Conservation (phyloP, 2,797 vertebrate species). For the Gobio occitaniae region DNA sequence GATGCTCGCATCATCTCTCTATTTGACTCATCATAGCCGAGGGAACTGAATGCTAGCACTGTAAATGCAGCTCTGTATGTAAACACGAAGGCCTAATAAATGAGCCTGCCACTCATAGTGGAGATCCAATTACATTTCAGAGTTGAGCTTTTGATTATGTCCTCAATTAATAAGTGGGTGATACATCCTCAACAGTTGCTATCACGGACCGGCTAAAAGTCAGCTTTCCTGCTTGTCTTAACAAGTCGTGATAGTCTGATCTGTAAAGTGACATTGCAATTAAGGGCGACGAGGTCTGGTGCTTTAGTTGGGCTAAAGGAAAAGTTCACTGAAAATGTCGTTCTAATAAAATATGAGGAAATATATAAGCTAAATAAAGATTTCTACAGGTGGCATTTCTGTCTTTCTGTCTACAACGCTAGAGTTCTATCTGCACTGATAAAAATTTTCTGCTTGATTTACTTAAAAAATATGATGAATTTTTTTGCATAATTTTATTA, state of each 20-base stretch:
- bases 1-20: conserved; percentile 31
- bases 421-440: too few relatives aligned
- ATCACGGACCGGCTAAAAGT: neutral
- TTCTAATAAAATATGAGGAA: neutral
- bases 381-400: neutral
- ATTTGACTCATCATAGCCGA: conserved; percentile 35
- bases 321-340: neutral
- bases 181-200: conserved; percentile 30
- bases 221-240: conserved; percentile 8
- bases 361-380: neutral
- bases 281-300: neutral
- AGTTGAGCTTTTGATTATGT: conserved; percentile 18
- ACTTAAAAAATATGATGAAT: too few relatives aligned
- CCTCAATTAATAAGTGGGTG: conserved; percentile 27
- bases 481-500: too few relatives aligned
- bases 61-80: conserved; percentile 31
- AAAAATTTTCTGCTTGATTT: too few relatives aligned
- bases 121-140: conserved; percentile 21
- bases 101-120: conserved; percentile 23
- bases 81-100: conserved; percentile 12
- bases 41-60: neutral
- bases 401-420: neutral
- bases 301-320: neutral
- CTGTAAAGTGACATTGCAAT: conserved; percentile 20
- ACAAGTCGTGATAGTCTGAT: conserved; percentile 3